A percentile compares a stretch with the other conserved stretches of the same genome.
These are phyloP conservation scores for Heliconius congener DNA, from an alignment of 1,140 invertebrate genomes.

Conservation along the genomic window DNA sequence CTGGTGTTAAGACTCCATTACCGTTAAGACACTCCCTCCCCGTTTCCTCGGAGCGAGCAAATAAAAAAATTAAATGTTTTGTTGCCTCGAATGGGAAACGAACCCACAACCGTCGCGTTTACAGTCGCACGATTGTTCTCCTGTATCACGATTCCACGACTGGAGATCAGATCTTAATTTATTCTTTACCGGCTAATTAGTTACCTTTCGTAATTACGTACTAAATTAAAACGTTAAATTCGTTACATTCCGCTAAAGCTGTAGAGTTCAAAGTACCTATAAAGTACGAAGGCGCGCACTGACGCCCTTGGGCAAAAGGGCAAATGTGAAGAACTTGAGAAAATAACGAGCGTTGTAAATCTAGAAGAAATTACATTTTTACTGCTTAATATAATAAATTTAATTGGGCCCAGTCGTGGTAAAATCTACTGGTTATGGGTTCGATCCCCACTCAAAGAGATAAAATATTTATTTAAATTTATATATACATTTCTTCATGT, in stretches of 20 bases:
- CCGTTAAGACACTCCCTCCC: no score
- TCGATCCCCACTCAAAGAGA: neutral
- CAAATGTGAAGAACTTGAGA: neutral
- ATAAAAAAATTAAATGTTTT: no score
- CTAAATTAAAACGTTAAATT: neutral
- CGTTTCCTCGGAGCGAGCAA: no score
- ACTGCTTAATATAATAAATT: neutral
- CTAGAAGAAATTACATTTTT: neutral
- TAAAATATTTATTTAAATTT: no score
- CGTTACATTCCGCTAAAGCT: neutral
- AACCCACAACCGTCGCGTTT: no score
- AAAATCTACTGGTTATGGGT: neutral
- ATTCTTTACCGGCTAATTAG: neutral
- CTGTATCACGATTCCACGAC: no score
- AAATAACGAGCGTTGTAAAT: neutral
- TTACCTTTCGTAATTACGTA: neutral
- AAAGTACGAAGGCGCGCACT: neutral
- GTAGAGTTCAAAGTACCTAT: neutral
- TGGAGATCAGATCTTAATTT: no score
- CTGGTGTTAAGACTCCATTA: no score
- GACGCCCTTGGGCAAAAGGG: slow-evolving; percentile 1
- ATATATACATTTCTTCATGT: no score
- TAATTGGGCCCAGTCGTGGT: neutral
- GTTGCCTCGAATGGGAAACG: no score
- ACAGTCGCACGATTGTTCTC: no score